These are phyloP conservation scores for Gila orcuttii DNA, from an alignment of 2,113 vertebrate genomes.

Conservation along the genomic window DNA sequence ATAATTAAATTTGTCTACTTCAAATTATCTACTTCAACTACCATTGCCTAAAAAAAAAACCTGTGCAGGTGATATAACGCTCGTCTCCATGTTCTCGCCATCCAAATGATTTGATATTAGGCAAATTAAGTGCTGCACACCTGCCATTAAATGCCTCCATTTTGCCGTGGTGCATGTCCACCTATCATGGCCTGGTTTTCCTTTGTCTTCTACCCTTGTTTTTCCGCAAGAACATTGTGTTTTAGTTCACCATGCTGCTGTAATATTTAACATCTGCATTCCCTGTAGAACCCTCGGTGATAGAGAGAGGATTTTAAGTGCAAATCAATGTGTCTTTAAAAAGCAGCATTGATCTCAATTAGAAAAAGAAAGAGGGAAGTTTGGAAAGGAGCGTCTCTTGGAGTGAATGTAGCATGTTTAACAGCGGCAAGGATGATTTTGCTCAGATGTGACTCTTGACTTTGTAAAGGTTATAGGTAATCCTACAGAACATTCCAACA, in stretches of 20 bases:
- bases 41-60: slow-evolving; percentile 69
- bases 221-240: slow-evolving; percentile 59
- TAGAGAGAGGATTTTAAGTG: slow-evolving; percentile 88
- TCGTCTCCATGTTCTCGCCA: slow-evolving; percentile 67
- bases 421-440: background rate
- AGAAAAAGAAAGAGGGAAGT: slow-evolving; percentile 75
- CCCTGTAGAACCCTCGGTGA: slow-evolving; percentile 80
- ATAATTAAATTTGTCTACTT: background rate
- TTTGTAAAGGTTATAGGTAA: slow-evolving; percentile 38
- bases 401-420: slow-evolving; percentile 31
- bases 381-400: slow-evolving; percentile 77
- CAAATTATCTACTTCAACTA: too few relatives aligned
- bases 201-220: slow-evolving; percentile 66
- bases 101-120: slow-evolving; percentile 79
- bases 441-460: slow-evolving; percentile 31
- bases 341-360: slow-evolving; percentile 90
- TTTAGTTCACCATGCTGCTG: slow-evolving; percentile 51
- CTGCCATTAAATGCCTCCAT: slow-evolving; percentile 76
- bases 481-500: slow-evolving; percentile 38
- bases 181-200: slow-evolving; percentile 61
- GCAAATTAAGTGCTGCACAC: slow-evolving; percentile 78
- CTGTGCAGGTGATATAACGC: slow-evolving; percentile 68
- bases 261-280: slow-evolving; percentile 62
- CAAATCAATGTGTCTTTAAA: slow-evolving; percentile 94
- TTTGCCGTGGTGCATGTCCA: slow-evolving; percentile 74